Evolutionary conservation across 2,888 invertebrate species (phyloP).

Genomic region (Baccha elongata): DNA sequence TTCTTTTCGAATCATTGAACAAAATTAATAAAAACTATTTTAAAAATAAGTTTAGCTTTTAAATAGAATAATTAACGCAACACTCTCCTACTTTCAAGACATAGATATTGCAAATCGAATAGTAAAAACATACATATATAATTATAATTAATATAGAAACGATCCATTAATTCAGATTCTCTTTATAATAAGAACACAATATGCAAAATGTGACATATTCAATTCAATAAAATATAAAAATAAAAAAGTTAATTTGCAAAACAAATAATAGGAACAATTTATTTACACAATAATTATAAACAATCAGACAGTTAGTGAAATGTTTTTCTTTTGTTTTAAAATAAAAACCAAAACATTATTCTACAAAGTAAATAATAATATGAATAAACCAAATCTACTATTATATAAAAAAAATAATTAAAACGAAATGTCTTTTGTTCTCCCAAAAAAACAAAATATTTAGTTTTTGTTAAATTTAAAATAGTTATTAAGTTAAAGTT

Average conservation of each 20-base stretch:
- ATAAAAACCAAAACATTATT: conserved; percentile 31
- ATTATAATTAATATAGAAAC: conserved; percentile 38
- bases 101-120: conserved; percentile 60
- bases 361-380: conserved; percentile 22
- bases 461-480: not conserved
- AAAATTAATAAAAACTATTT: conserved; percentile 45
- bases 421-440: not conserved
- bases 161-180: conserved; percentile 54
- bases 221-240: conserved; percentile 15
- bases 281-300: conserved; percentile 64
- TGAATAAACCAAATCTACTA: conserved; percentile 28
- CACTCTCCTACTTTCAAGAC: conserved; percentile 56
- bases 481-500: conserved; percentile 1
- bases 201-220: conserved; percentile 27
- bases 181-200: conserved; percentile 39
- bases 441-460: not conserved
- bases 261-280: conserved; percentile 58
- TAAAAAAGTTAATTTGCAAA: conserved; percentile 70
- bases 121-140: conserved; percentile 1
- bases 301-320: conserved; percentile 64
- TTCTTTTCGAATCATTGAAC: conserved; percentile 57
- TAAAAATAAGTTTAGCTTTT: conserved; percentile 57
- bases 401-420: conserved; percentile 14
- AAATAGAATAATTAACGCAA: conserved; percentile 58
- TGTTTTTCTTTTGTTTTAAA: conserved; percentile 32